Conservation (phyloP, 2,113 vertebrate species). For the Heptranchias perlo region DNA sequence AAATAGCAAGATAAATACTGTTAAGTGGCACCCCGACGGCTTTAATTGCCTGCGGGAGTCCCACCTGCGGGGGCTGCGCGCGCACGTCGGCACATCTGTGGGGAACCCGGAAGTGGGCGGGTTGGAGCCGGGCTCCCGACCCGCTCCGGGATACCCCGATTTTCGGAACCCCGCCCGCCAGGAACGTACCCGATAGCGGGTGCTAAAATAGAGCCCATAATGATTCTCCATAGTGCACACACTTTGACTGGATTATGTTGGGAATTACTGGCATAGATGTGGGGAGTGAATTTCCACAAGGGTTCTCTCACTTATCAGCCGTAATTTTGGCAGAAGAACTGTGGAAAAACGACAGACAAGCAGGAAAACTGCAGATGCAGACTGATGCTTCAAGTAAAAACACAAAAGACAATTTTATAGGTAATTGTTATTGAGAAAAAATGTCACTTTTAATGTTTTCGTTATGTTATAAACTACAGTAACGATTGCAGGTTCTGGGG, state of each 20-base stretch:
- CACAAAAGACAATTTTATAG: neutral
- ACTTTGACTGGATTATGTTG: neutral
- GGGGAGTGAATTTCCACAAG: neutral
- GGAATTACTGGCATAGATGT: neutral
- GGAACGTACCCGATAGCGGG: too few relatives aligned
- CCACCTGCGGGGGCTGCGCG: too few relatives aligned
- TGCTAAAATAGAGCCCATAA: too few relatives aligned
- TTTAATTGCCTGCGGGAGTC: too few relatives aligned
- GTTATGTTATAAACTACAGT: neutral
- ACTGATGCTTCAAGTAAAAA: neutral
- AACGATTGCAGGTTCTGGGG: neutral
- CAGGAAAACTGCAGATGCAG: neutral
- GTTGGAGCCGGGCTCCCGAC: too few relatives aligned
- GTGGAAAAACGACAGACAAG: neutral
- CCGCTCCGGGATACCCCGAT: too few relatives aligned
- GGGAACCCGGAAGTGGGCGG: too few relatives aligned
- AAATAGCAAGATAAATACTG: too few relatives aligned
- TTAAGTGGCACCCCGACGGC: too few relatives aligned
- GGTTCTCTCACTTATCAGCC: neutral
- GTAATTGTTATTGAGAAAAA: neutral
- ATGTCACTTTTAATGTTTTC: neutral
- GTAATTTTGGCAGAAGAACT: neutral
- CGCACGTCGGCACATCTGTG: too few relatives aligned
- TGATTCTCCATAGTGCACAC: too few relatives aligned
- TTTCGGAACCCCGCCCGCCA: too few relatives aligned